Base-by-base conservation (phyloP, 2,888 invertebrate species). In the Elgonia sp. region DNA sequence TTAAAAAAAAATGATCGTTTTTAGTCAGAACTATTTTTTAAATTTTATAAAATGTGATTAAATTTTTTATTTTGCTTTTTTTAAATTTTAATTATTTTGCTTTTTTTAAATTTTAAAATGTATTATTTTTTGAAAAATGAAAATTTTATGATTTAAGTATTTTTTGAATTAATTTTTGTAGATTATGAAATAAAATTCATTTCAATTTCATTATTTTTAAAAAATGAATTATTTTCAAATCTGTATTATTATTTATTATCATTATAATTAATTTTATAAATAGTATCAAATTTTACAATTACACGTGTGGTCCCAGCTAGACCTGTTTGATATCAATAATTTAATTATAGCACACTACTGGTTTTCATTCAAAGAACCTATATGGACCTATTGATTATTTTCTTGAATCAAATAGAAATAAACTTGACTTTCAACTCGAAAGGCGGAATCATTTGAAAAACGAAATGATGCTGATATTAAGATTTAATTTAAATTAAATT, bases 381-480 rank as follows among this genome's bases (percentile, higher is more conserved):
- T 72, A 85, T 80, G 73, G 50, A 53, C 42, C 67, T 75, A 69
- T 50, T 86, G 85, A 80, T 81, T 86, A 81, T 86, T 85, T 86
- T 72, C 65, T 60, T n/a, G 20, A 53, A 50, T 69, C 75, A 21
- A 81, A 63, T 37, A 62, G 69, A 86, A 86, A 86, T 86, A 86
- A 86, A 86, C 85, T 0, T 16, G 20, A 7, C 62, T 55, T 77
- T 83, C 42, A 53, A 55, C 60, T 77, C 50, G 18, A 77, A 79
- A 67, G 67, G 55, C 37, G 8, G 16, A 10, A 55, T 7, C 8
- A n/a, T 57, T 18, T 10, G 42, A 46, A 55, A 53, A 65, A 18
- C 42, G 9, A 29, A 37, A 65, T 53, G 8, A 39, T 20, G 0
- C 37, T 20, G 39, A 37, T 63, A 39, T 65, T n/a, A 53, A 29